These are phyloP conservation scores for Tipula helvola DNA, from an alignment of 2,888 invertebrate genomes.

Conservation along the genomic window DNA sequence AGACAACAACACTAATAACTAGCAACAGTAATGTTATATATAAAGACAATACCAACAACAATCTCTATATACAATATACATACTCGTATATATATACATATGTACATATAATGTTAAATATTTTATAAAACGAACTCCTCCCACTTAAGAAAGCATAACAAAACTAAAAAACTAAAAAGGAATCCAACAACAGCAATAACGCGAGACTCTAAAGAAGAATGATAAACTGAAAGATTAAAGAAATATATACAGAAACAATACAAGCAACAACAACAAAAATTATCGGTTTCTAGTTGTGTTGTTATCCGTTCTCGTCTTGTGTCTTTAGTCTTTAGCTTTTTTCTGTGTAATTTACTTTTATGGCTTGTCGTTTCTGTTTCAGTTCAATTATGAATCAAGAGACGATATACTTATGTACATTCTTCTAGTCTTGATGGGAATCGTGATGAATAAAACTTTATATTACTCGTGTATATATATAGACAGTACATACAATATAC, in stretches of 20 bases:
- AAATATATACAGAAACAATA: not conserved
- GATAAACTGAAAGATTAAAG: slow-evolving; percentile 8
- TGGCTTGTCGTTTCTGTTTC: not conserved
- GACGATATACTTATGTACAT: not conserved
- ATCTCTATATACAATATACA: not conserved
- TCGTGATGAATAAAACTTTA: not conserved
- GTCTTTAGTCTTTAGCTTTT: not conserved
- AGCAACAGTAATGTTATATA: not conserved
- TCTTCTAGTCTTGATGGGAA: not conserved
- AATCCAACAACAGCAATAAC: not conserved
- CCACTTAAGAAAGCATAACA: slow-evolving; percentile 6
- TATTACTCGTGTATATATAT: not conserved
- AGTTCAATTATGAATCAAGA: not conserved
- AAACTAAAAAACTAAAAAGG: not conserved
- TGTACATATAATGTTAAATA: not conserved
- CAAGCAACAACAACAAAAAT: slow-evolving; percentile 5
- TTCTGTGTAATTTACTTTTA: not conserved
- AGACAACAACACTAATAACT: not conserved
- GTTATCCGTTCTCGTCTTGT: not conserved
- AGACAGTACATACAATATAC: not conserved
- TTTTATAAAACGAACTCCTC: slow-evolving; percentile 7
- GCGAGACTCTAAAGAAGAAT: not conserved
- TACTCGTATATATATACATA: not conserved
- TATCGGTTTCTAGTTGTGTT: slow-evolving; percentile 9
- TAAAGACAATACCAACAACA: slow-evolving; percentile 4